Base-by-base conservation (phyloP, 2,113 vertebrate genomes). In the Semnopithecus entellus region DNA sequence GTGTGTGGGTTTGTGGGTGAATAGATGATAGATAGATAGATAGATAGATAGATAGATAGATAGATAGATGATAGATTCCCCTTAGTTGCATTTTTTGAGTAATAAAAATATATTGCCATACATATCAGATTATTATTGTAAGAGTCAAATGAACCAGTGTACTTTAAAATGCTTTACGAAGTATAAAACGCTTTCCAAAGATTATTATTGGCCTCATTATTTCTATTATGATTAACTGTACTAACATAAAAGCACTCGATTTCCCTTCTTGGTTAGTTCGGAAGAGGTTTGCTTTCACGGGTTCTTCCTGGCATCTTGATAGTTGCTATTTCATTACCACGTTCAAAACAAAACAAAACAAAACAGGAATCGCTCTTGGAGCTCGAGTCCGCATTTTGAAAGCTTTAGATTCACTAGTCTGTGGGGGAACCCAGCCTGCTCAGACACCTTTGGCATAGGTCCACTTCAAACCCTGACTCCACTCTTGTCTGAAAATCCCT, bases 231-330 rank as follows among this genome's bases (percentile, higher is more conserved):
- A 88, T 88, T 95, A 92, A 80, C 82, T 78, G 25, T 57, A 38
- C 48, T 55, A 70, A 90, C 50, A 81, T 90, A 82, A 85, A 75
- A 88, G 93, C 68, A 91, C 68, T 92, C 94, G 80, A 92, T 95
- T 97, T 96, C 52, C 81, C 66, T 91, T 97, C 90, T 82, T 82
- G 84, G 73, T 83, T 92, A 73, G 88, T 91, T 97, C 85, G 61
- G 57, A 97, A 96, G 78, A 91, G 73, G 27, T 95, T 86, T 86
- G 57, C 50, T 80, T 94, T 82, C 59, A 68, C 80, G 7, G 2
- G 87, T 97, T 94, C 82, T 97, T 93, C 43, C 48, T 45, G 45
- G 66, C 52, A 75, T 91, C 76, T 88, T 93, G 75, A 91, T 96
- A 84, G 66, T 81, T 75, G 61, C 61, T 84, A 52, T 90, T 86